Percentiles rank a stretch among this genome's conserved stretches.
Evolutionary conservation across 2,113 vertebrate species (phyloP).

Genomic region (Odobenus rosmarus): DNA sequence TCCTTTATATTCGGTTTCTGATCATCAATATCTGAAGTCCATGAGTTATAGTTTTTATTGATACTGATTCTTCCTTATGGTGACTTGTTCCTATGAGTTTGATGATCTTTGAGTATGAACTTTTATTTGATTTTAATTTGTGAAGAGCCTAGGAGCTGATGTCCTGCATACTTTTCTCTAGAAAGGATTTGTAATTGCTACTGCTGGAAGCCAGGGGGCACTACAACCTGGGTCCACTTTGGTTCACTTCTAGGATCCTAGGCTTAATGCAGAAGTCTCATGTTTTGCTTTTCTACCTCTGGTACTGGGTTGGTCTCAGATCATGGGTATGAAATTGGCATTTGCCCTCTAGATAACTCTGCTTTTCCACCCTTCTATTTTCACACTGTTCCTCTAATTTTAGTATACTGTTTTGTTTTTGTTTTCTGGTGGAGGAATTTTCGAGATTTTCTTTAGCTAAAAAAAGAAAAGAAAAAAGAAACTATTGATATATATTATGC

Average conservation of each 20-base stretch:
- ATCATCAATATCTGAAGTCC: not conserved
- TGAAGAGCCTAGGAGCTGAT: not conserved
- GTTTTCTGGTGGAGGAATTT: not conserved
- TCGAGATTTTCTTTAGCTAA: no score
- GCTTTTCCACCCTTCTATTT: not conserved
- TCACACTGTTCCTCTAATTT: not conserved
- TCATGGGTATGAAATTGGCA: not conserved
- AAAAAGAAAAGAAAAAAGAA: not conserved
- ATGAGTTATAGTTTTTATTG: not conserved
- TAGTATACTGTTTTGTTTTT: not conserved
- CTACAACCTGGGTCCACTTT: conserved; percentile 7
- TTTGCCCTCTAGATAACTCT: not conserved
- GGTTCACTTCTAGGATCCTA: not conserved
- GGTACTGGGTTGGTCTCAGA: not conserved
- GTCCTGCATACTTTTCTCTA: not conserved
- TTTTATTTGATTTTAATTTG: not conserved
- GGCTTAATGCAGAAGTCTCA: not conserved
- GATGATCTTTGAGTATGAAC: not conserved
- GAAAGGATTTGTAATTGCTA: conserved; percentile 50
- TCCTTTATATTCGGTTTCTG: not conserved
- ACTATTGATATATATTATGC: not conserved
- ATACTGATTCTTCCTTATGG: not conserved
- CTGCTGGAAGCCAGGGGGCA: conserved; percentile 32
- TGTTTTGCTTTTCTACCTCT: not conserved
- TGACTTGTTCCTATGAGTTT: not conserved